Evolutionary conservation across 2,113 vertebrate genomes (phyloP).

Genomic region (Ailurus styani): DNA sequence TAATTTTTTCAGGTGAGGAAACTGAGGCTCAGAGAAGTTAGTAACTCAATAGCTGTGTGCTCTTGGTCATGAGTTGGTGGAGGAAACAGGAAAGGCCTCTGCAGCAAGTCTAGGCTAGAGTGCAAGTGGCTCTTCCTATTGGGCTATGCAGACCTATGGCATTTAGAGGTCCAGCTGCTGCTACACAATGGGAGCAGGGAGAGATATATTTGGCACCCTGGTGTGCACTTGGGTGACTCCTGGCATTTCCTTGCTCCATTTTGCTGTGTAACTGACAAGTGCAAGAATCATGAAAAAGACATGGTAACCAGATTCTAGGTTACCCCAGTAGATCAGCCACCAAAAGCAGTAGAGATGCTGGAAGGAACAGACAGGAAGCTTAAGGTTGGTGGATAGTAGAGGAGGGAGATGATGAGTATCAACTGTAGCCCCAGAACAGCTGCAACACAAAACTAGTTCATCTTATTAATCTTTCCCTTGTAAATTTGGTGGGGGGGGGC

Average conservation of each 20-base stretch:
- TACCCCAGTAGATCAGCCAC: background rate
- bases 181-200: background rate
- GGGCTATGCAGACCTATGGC: background rate
- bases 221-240: background rate
- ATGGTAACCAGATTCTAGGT: background rate
- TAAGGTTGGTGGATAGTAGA: background rate
- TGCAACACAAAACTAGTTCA: background rate
- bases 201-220: background rate
- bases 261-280: background rate
- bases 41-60: background rate
- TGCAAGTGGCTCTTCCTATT: background rate
- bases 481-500: background rate
- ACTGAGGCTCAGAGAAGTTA: background rate
- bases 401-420: background rate
- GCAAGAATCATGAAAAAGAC: background rate
- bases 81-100: background rate
- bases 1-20: background rate
- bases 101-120: background rate
- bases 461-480: background rate
- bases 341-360: background rate
- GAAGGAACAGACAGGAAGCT: background rate
- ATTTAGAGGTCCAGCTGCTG: background rate
- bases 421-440: background rate
- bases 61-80: background rate
- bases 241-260: background rate